These are phyloP conservation scores for Myotis findleyi DNA, from an alignment of 2,797 vertebrate genomes.

Conservation along the genomic window DNA sequence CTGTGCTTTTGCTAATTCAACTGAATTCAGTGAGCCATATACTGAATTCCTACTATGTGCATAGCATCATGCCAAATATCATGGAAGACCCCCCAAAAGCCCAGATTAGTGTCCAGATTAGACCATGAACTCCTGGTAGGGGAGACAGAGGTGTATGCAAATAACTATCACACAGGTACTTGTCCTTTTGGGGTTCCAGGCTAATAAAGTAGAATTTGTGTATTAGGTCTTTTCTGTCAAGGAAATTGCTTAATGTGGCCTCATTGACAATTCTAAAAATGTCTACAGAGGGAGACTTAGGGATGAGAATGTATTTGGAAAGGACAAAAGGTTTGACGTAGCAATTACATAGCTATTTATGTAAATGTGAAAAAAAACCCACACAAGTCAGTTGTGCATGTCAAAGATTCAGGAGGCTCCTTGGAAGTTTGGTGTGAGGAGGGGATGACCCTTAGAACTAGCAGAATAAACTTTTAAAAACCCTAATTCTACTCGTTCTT, in stretches of 20 bases:
- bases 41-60: slow-evolving; percentile 63
- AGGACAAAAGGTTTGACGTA: not conserved
- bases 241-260: not conserved
- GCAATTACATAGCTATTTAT: not conserved
- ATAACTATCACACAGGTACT: not conserved
- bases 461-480: not conserved
- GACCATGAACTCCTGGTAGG: no score
- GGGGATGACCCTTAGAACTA: not conserved
- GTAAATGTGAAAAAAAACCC: not conserved
- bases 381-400: not conserved
- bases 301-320: slow-evolving; percentile 17
- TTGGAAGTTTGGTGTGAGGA: not conserved
- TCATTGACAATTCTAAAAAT: not conserved
- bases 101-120: not conserved
- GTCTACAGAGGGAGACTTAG: not conserved
- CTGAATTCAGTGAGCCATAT: slow-evolving; percentile 33
- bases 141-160: not conserved
- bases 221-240: not conserved
- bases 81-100: not conserved
- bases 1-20: slow-evolving; percentile 32
- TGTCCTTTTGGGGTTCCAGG: slow-evolving; percentile 11
- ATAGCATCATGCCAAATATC: not conserved
- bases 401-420: not conserved
- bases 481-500: not conserved
- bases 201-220: slow-evolving; percentile 14